Percentiles rank a stretch among this genome's conserved stretches.
Conservation (phyloP, 2,113 vertebrate genomes). For the Struthidea cinerea region DNA sequence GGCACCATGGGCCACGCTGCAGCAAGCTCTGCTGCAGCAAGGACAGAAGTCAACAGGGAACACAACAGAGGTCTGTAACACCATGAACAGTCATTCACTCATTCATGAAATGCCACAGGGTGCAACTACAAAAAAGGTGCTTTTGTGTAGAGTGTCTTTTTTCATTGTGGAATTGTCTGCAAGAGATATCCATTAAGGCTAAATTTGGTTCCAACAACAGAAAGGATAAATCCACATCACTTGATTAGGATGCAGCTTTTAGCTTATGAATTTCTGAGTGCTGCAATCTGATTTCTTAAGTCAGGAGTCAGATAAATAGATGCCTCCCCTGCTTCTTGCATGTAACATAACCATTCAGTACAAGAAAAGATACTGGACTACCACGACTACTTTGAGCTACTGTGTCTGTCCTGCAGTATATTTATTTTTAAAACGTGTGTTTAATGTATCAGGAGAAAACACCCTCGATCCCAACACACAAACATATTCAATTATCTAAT, state of each 20-base stretch:
- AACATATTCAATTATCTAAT: background rate
- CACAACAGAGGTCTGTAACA: background rate
- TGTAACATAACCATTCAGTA: background rate
- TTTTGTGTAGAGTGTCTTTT: background rate
- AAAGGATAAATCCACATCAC: background rate
- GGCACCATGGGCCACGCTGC: fast-evolving
- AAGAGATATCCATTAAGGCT: background rate
- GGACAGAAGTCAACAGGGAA: background rate
- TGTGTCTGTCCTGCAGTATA: background rate
- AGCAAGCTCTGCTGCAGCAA: background rate
- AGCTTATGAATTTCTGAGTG: background rate
- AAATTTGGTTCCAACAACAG: background rate
- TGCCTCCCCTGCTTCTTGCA: background rate
- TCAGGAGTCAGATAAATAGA: background rate
- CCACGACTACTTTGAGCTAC: fast-evolving
- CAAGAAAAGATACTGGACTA: background rate
- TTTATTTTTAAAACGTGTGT: background rate
- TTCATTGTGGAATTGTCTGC: background rate
- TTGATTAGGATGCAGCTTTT: background rate
- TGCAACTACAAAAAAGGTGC: background rate
- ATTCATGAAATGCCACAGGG: background rate
- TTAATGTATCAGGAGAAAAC: background rate
- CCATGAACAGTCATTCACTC: background rate
- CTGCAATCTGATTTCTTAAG: background rate
- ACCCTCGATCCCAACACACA: background rate